Evolutionary conservation across 1,140 invertebrate species (phyloP), one percentile per base, ranked within the genome.

Genomic region (Drosophila pruinosa): DNA sequence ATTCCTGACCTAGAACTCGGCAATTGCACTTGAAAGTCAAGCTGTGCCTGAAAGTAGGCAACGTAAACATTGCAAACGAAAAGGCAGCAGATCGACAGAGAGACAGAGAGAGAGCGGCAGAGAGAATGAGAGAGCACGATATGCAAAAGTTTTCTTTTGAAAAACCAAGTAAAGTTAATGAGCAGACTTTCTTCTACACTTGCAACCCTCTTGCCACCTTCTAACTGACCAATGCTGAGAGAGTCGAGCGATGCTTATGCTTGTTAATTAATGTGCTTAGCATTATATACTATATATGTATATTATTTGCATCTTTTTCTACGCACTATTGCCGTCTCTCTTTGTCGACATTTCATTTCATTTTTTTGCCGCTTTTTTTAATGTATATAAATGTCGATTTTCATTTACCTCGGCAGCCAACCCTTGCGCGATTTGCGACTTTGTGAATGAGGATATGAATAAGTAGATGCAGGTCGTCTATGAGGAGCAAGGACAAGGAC

Each of bases 311-410:
- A 12, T 2, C 41, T 22, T 22, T 15, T 22, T 22, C n/a, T 22
- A 6, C 17, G 4, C n/a, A 4, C 4, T 36, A 28, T 48, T 28
- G 8, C 14, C 56, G 56, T 57, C 31, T 47, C 54, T 43, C 26
- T 48, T 57, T 54, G 28, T 41, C 41, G 28, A 58, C 69, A 53
- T 85, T 79, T 26, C n/a, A n/a, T n/a, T n/a, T n/a, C n/a, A n/a
- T n/a, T n/a, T n/a, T n/a, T n/a, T n/a, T n/a, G n/a, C n/a, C n/a
- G n/a, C n/a, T 10, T 24, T 45, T 47, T 64, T 70, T 75, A 76
- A 85, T 77, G 59, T 85, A 85, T 81, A 85, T 85, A 85, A 86
- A 86, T 85, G 80, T 78, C 80, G 79, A 85, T 86, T 80, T 85
- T 80, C 76, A 83, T 79, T 75, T 83, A 75, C 67, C 74, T 47